A percentile compares a stretch with the other conserved stretches of the same genome.
Evolutionary conservation across 2,113 vertebrate species (phyloP).

Genomic region (Daubentonia madagascariensis): DNA sequence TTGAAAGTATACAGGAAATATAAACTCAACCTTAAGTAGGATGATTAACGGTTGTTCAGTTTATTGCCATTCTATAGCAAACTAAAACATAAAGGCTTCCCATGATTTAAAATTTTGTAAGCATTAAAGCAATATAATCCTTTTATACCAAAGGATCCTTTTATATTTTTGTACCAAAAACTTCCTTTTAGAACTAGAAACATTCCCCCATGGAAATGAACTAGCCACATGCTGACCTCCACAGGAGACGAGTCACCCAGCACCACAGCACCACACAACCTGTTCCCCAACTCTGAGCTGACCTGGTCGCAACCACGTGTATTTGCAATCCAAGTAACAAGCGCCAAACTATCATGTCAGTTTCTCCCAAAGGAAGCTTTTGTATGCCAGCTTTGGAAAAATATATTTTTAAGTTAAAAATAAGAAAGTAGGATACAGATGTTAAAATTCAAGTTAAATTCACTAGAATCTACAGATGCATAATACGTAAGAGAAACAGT

Average conservation of each 20-base stretch:
- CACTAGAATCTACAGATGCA: background rate
- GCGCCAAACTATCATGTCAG: background rate
- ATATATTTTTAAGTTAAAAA: background rate
- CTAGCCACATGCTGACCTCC: fast-evolving
- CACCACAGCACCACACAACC: fast-evolving
- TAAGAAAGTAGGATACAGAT: background rate
- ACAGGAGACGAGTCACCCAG: background rate
- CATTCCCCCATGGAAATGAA: background rate
- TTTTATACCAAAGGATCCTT: no score
- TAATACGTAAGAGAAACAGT: background rate
- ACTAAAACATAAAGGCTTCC: background rate
- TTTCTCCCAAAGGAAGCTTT: background rate
- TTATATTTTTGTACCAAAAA: no score
- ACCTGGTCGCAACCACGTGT: no score
- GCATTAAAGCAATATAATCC: background rate
- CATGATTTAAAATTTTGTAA: background rate
- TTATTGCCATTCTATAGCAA: background rate
- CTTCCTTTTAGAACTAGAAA: background rate
- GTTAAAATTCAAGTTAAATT: background rate
- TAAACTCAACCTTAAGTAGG: background rate
- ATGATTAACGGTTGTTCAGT: fast-evolving
- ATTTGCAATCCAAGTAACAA: background rate
- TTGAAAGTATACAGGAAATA: background rate
- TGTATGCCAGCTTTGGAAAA: background rate
- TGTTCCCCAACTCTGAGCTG: no score